A percentile compares a stretch with the other conserved stretches of the same genome.
These are phyloP conservation scores for Tauraco hartlaubi DNA, from an alignment of 2,797 vertebrate genomes.

Conservation along the genomic window DNA sequence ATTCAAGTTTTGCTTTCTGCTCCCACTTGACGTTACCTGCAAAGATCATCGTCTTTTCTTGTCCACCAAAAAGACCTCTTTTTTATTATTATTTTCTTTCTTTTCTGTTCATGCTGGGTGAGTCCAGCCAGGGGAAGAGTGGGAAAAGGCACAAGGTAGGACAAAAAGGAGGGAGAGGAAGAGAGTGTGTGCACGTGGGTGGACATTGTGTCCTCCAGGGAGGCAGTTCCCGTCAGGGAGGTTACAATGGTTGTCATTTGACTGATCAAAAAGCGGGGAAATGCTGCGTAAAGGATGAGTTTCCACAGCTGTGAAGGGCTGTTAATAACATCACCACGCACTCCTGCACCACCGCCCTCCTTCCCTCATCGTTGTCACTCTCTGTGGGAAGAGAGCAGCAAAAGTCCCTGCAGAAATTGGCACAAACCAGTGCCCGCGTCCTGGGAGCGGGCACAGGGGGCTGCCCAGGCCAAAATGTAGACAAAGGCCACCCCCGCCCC, in stretches of 20 bases:
- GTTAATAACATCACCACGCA: background rate
- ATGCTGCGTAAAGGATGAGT: background rate
- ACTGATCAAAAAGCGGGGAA: slow-evolving; percentile 79
- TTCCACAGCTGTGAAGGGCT: slow-evolving; percentile 50
- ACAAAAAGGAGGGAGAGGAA: background rate
- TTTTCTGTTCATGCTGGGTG: slow-evolving; percentile 58
- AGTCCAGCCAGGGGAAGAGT: slow-evolving; percentile 57
- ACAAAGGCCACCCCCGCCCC: background rate
- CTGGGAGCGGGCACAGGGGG: background rate
- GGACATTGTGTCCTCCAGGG: slow-evolving; percentile 52
- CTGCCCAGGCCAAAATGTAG: background rate
- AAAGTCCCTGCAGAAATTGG: background rate
- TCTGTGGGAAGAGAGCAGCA: background rate
- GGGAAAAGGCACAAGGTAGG: background rate
- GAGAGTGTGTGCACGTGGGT: background rate
- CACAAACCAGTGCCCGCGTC: background rate
- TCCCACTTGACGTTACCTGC: background rate
- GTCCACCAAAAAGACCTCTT: background rate
- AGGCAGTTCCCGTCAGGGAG: slow-evolving; percentile 81
- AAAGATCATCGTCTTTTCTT: slow-evolving; percentile 27
- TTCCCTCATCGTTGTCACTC: background rate
- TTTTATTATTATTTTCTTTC: background rate
- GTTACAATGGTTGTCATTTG: slow-evolving; percentile 83
- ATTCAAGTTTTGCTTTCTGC: slow-evolving; percentile 61
- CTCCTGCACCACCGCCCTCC: background rate